A percentile compares a stretch with the other conserved stretches of the same genome.
phyloP scores from a whole-genome alignment of 35 echinoderm and acorn worm species.

The Diadema setosum region DNA sequence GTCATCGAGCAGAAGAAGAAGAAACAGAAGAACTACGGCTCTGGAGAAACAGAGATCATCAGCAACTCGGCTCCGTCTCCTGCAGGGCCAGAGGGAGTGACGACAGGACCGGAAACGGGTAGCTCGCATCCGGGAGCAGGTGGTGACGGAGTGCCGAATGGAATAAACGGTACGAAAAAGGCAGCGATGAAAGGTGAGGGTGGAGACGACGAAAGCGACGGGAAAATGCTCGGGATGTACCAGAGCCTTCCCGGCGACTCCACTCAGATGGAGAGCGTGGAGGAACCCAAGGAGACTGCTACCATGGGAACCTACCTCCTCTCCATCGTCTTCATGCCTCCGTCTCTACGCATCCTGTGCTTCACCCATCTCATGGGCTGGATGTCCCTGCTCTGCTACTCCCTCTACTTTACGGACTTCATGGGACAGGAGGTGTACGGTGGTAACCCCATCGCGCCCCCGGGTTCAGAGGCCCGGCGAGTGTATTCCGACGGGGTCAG shows the following conservation, averaged over 20 bases:
- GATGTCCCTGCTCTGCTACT: conserved; percentile 99
- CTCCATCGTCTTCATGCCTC: conserved; percentile 85
- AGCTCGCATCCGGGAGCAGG: background rate
- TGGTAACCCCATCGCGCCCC: conserved; percentile 58
- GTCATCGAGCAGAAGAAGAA: conserved; percentile 38
- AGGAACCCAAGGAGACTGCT: conserved; percentile 2
- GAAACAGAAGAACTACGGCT: conserved; percentile 75
- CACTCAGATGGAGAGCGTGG: background rate
- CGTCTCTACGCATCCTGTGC: conserved; percentile 85
- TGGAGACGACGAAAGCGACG: background rate
- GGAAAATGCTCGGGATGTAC: background rate
- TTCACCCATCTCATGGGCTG: conserved; percentile 91
- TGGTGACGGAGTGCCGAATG: background rate
- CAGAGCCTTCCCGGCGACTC: background rate
- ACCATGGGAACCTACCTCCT: conserved; percentile 74
- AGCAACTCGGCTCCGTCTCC: background rate
- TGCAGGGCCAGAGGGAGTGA: background rate
- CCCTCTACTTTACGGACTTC: conserved; percentile 96
- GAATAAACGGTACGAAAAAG: background rate
- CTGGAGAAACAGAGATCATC: background rate
- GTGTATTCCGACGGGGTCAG: conserved; percentile 79
- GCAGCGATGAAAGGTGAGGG: background rate
- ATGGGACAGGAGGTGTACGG: conserved; percentile 90
- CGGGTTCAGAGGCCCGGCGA: conserved; percentile 50
- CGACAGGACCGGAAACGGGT: background rate